phyloP scores from a whole-genome alignment of 2,797 vertebrate genomes.

The Paedocypris micromegethes region DNA sequence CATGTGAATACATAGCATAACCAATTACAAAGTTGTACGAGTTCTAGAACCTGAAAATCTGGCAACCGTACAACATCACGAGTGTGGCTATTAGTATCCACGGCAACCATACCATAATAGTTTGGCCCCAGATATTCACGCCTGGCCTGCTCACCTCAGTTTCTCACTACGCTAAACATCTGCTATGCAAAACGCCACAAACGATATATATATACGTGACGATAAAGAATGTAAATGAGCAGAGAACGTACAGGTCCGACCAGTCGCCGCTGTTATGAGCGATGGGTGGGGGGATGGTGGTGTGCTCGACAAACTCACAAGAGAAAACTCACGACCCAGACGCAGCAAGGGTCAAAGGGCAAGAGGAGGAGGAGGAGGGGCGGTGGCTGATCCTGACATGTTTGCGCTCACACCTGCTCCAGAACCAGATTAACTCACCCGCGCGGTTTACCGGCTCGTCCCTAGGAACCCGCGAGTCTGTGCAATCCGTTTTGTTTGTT shows the following conservation, averaged over 20 bases:
- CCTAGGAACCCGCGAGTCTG: slow-evolving; percentile 9
- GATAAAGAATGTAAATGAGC: slow-evolving; percentile 37
- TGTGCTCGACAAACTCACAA: slow-evolving; percentile 6
- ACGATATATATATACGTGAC: too few species aligned
- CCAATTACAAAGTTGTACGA: too few species aligned
- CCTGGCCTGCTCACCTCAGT: too few species aligned
- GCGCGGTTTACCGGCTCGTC: slow-evolving; percentile 25
- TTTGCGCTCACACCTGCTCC: slow-evolving; percentile 50
- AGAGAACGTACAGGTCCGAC: slow-evolving; percentile 44
- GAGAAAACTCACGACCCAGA: slow-evolving; percentile 31
- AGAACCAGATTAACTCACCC: slow-evolving; percentile 45
- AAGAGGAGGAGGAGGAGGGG: slow-evolving; percentile 12
- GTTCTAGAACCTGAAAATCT: too few species aligned
- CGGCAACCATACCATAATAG: too few species aligned
- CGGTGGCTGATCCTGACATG: slow-evolving; percentile 28
- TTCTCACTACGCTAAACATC: too few species aligned
- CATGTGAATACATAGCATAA: too few species aligned
- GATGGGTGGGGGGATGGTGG: slow-evolving; percentile 31
- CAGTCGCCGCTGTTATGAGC: slow-evolving; percentile 29
- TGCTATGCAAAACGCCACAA: slow-evolving; percentile 36
- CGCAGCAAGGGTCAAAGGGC: slow-evolving; percentile 41
- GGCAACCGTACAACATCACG: too few species aligned
- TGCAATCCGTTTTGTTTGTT: slow-evolving; percentile 26
- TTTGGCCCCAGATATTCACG: too few species aligned
- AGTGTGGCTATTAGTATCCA: too few species aligned